These are phyloP conservation scores for Nycticorax nycticorax DNA, from an alignment of 2,113 vertebrate genomes.

Conservation along the genomic window DNA sequence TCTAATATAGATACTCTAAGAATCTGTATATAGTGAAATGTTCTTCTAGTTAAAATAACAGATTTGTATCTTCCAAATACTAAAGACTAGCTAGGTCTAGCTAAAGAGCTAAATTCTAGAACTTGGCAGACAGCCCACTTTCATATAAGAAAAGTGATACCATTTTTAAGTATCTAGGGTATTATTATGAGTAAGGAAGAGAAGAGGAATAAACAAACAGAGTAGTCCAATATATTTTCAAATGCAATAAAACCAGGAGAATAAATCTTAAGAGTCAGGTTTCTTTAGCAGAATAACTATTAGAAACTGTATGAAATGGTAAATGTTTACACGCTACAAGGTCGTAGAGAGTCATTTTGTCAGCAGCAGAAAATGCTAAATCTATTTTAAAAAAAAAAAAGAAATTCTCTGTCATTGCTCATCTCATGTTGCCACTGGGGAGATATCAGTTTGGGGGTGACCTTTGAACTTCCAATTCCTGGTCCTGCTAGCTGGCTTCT, in stretches of 20 bases:
- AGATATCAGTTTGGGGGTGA: background rate
- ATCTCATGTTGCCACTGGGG: background rate
- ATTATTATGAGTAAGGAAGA: constrained; percentile 42
- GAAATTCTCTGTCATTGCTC: background rate
- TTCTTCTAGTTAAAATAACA: constrained; percentile 61
- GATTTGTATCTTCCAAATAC: constrained; percentile 48
- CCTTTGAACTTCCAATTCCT: constrained; percentile 26
- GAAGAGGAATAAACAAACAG: constrained; percentile 50
- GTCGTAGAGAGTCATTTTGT: background rate
- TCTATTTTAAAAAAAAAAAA: background rate
- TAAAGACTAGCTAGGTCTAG: constrained; percentile 42
- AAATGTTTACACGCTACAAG: background rate
- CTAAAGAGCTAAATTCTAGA: constrained; percentile 51
- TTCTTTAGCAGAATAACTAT: background rate
- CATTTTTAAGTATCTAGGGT: constrained; percentile 38
- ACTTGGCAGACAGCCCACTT: constrained; percentile 59
- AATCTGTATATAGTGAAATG: constrained; percentile 14
- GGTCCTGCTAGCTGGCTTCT: background rate
- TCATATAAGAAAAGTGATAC: constrained; percentile 48
- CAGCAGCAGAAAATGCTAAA: background rate
- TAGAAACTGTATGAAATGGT: background rate
- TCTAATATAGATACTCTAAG: background rate
- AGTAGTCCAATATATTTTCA: constrained; percentile 52
- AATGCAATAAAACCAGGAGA: background rate
- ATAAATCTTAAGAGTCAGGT: background rate